Percentiles rank a stretch among this genome's conserved stretches.
Evolutionary conservation across 2,113 vertebrate species (phyloP).

Genomic region (Alces alces): DNA sequence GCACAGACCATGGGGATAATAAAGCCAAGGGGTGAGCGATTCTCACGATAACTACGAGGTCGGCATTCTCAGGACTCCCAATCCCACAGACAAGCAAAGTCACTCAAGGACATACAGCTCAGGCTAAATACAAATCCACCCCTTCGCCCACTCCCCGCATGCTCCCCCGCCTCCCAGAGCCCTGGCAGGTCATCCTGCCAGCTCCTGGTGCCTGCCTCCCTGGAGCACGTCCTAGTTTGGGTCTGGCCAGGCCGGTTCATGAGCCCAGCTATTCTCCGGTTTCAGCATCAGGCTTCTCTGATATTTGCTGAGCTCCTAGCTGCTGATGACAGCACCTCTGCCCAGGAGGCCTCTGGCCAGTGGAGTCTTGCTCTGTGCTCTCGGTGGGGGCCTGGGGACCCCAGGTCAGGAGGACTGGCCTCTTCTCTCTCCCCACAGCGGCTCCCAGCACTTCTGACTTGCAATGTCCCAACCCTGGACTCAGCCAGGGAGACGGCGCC

Average conservation of each 20-base stretch:
- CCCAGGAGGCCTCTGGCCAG: background rate
- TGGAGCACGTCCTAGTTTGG: background rate
- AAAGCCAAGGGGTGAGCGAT: background rate
- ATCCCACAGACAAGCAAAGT: background rate
- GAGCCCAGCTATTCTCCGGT: background rate
- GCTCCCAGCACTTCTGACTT: background rate
- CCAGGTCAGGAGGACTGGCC: fast-evolving
- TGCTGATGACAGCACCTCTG: background rate
- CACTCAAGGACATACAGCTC: background rate
- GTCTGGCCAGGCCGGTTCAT: background rate
- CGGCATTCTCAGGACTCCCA: background rate
- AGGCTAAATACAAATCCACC: background rate
- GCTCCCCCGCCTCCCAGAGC: background rate
- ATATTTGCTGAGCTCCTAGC: background rate
- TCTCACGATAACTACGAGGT: background rate
- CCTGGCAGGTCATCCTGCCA: background rate
- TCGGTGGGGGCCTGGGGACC: background rate
- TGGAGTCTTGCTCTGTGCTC: background rate
- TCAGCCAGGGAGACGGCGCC: background rate
- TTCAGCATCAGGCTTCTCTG: background rate
- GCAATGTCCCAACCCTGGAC: background rate
- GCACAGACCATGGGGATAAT: background rate
- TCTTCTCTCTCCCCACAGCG: background rate
- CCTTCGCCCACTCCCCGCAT: fast-evolving
- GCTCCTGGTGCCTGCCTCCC: background rate